phyloP scores from a whole-genome alignment of 2,797 vertebrate genomes.

The Thalassophryne amazonica region DNA sequence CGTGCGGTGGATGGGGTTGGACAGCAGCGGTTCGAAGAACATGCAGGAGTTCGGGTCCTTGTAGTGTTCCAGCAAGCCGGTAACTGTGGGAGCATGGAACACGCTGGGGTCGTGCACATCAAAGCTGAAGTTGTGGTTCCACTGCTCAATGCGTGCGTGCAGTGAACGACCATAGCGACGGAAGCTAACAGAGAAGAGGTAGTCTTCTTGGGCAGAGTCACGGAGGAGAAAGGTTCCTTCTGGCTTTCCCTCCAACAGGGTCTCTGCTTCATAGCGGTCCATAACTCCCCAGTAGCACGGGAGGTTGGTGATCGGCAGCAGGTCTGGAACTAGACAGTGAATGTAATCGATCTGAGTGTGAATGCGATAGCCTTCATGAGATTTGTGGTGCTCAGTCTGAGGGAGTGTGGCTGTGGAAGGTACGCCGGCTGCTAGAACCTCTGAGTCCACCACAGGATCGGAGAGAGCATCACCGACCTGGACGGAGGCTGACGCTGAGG shows the following conservation, averaged over 20 bases:
- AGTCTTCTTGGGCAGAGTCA: conserved; percentile 86
- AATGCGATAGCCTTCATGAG: conserved; percentile 70
- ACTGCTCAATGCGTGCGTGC: conserved; percentile 85
- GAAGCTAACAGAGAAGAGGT: conserved; percentile 88
- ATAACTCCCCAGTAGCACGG: conserved; percentile 88
- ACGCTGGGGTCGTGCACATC: conserved; percentile 86
- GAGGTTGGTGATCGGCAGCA: conserved; percentile 81
- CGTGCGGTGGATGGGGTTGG: conserved; percentile 80
- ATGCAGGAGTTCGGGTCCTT: conserved; percentile 88
- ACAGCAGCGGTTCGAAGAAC: conserved; percentile 87
- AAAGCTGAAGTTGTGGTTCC: conserved; percentile 89
- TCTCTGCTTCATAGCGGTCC: conserved; percentile 86
- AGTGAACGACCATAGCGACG: conserved; percentile 84
- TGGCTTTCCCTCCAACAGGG: conserved; percentile 80
- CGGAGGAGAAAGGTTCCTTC: conserved; percentile 86
- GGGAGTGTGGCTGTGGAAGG: conserved; percentile 25
- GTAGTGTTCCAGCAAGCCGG: conserved; percentile 83
- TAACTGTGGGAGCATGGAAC: conserved; percentile 83
- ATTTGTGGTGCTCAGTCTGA: conserved; percentile 39
- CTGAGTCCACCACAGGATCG: conserved; percentile 50
- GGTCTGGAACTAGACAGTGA: conserved; percentile 84
- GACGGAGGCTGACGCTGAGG: conserved; percentile 47
- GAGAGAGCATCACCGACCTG: conserved; percentile 25
- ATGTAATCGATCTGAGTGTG: conserved; percentile 86
- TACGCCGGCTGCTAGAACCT: conserved; percentile 31